Base-by-base conservation (phyloP, 2,888 invertebrate species). In the Macrophya alboannulata region DNA sequence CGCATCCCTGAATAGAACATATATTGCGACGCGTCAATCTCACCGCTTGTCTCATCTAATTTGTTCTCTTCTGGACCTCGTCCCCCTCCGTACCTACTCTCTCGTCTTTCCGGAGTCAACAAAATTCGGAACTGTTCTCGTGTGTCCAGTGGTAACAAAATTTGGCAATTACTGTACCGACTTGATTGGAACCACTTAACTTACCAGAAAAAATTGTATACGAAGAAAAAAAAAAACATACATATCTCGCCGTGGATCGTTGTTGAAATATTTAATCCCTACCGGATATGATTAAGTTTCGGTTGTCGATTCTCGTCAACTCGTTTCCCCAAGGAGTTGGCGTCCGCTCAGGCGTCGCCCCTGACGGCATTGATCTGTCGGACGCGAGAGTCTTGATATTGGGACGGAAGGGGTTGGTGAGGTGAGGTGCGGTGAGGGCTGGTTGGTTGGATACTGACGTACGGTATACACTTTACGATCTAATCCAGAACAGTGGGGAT, bases 331-430 rank as follows among this genome's bases (percentile, higher is more conserved):
- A 86, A 89, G 89, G 90, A 90, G 90, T 89, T 90, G 90, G 90
- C 87, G 92, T 91, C 91, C 90, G 92, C 90, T 90, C 89, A 91
- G 92, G 91, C 92, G 91, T 92, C 92, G 92, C 91, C 92, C 88
- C 88, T 92, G 91, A 90, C 93, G 89, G 93, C 93, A 93, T 93
- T 93, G 93, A 93, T 93, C 93, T 93, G 93, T 93, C 92, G 90
- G 91, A 92, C 90, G 79, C 71, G 91, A 89, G 89, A 91, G 92
- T 92, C 92, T 93, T 92, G 92, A 93, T 92, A 93, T 93, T 91
- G 91, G 89, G 59, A 48, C 90, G 88, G 90, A 89, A 89, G 89
- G 88, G 89, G 89, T 87, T 83, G 83, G 25, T 59, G 86, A 25
- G 91, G 87, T 88, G 83, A 86, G 86, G 84, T 55, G 17, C 17